Evolutionary conservation across 2,113 vertebrate species (phyloP).

Genomic region (Potamarius usumacintae): DNA sequence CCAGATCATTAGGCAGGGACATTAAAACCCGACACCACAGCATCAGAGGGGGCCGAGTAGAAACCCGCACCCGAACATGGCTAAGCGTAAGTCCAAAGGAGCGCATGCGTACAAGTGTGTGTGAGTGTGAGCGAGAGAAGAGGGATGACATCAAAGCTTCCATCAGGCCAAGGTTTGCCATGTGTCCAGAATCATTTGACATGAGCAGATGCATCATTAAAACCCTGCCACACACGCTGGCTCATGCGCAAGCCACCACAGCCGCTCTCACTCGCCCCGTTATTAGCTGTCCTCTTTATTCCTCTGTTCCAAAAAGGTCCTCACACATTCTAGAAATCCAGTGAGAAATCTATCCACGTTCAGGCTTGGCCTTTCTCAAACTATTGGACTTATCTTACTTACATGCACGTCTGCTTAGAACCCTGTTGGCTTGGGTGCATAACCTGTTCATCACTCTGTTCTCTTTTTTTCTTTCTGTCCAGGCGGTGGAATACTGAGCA

Average conservation of each 20-base stretch:
- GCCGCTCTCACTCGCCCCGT: slow-evolving; percentile 49
- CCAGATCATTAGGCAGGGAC: slow-evolving; percentile 81
- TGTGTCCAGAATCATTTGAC: slow-evolving; percentile 78
- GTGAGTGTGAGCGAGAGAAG: slow-evolving; percentile 34
- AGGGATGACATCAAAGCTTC: slow-evolving; percentile 71
- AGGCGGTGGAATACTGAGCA: slow-evolving; percentile 58
- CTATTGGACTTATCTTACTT: slow-evolving; percentile 58
- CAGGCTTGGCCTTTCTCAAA: slow-evolving; percentile 44
- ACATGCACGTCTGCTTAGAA: slow-evolving; percentile 54
- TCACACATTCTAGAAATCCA: slow-evolving; percentile 60
- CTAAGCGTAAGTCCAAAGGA: slow-evolving; percentile 45
- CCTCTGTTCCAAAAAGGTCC: slow-evolving; percentile 38
- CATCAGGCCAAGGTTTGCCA: slow-evolving; percentile 70
- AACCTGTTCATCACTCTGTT: slow-evolving; percentile 3
- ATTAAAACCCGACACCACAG: slow-evolving; percentile 78
- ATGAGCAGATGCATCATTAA: slow-evolving; percentile 79
- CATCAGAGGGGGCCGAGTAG: slow-evolving; percentile 72
- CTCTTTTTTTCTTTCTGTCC: slow-evolving; percentile 43
- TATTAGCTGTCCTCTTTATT: slow-evolving; percentile 60
- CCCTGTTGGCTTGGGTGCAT: slow-evolving; percentile 46
- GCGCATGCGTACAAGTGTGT: slow-evolving; percentile 32
- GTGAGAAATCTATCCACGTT: slow-evolving; percentile 47
- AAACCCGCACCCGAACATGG: slow-evolving; percentile 70
- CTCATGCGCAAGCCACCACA: slow-evolving; percentile 60
- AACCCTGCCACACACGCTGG: slow-evolving; percentile 68